Percentiles rank a stretch among this genome's conserved stretches.
Conservation (phyloP, 2,113 vertebrate genomes). For the Mesocricetus auratus region DNA sequence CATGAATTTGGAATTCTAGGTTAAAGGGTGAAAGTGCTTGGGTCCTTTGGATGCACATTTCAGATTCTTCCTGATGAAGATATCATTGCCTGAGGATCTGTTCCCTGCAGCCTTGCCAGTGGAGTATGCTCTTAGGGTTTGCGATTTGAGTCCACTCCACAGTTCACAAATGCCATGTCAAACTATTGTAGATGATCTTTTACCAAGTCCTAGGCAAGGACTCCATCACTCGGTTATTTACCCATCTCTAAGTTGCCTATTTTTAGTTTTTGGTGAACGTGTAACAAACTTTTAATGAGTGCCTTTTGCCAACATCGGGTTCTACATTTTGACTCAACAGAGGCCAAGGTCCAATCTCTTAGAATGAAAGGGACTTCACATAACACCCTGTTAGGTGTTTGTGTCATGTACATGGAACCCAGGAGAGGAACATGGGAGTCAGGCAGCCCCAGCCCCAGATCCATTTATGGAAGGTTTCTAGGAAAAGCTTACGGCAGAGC, state of each 20-base stretch:
- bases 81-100: accelerated
- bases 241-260: background rate
- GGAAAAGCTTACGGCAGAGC: background rate
- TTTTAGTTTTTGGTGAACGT: background rate
- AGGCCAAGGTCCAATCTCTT: too few species aligned
- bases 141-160: background rate
- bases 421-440: too few species aligned
- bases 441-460: background rate
- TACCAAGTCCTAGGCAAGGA: background rate
- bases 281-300: background rate
- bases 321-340: background rate
- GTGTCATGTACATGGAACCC: background rate
- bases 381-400: background rate
- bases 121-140: background rate
- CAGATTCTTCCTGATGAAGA: background rate
- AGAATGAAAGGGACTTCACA: background rate
- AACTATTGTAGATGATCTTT: background rate
- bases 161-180: background rate
- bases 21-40: background rate
- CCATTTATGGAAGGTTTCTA: background rate
- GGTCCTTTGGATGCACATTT: background rate
- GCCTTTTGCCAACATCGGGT: background rate
- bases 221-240: background rate
- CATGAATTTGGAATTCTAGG: background rate
- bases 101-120: background rate